These are phyloP conservation scores for Vireo altiloquus DNA, from an alignment of 2,113 vertebrate species.

Conservation along the genomic window DNA sequence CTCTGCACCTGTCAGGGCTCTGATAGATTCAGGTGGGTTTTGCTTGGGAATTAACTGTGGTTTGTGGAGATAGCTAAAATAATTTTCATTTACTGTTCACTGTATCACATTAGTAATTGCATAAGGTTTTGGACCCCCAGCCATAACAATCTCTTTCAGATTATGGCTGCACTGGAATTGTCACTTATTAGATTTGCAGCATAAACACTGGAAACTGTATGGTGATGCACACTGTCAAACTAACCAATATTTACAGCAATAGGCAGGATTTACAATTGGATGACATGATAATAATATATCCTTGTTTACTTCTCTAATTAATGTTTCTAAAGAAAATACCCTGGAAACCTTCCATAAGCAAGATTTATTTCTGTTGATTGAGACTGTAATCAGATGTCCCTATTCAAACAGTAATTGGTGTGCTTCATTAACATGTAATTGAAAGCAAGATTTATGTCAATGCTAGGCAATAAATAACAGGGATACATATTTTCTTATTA, in stretches of 20 bases:
- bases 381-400: slow-evolving; percentile 69
- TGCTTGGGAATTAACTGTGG: neutral
- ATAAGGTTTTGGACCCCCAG: neutral
- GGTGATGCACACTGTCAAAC: slow-evolving; percentile 39
- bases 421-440: slow-evolving; percentile 76
- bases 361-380: slow-evolving; percentile 70
- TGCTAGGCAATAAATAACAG: slow-evolving; percentile 64
- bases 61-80: neutral
- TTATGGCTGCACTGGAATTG: neutral
- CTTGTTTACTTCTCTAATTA: slow-evolving; percentile 74
- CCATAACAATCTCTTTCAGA: slow-evolving; percentile 4
- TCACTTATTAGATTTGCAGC: slow-evolving; percentile 12
- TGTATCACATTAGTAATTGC: neutral
- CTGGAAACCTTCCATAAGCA: slow-evolving; percentile 63
- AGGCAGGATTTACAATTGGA: slow-evolving; percentile 55
- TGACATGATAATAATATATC: slow-evolving; percentile 57
- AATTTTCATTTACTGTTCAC: neutral
- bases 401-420: slow-evolving; percentile 73
- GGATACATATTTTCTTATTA: slow-evolving; percentile 64
- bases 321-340: slow-evolving; percentile 64
- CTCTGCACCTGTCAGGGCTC: neutral
- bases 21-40: slow-evolving; percentile 16
- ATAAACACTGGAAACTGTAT: slow-evolving; percentile 26
- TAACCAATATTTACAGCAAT: slow-evolving; percentile 19
- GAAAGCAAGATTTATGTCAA: slow-evolving; percentile 70